These are phyloP conservation scores for Sorex araneus DNA, from an alignment of 2,113 vertebrate genomes.

Conservation along the genomic window DNA sequence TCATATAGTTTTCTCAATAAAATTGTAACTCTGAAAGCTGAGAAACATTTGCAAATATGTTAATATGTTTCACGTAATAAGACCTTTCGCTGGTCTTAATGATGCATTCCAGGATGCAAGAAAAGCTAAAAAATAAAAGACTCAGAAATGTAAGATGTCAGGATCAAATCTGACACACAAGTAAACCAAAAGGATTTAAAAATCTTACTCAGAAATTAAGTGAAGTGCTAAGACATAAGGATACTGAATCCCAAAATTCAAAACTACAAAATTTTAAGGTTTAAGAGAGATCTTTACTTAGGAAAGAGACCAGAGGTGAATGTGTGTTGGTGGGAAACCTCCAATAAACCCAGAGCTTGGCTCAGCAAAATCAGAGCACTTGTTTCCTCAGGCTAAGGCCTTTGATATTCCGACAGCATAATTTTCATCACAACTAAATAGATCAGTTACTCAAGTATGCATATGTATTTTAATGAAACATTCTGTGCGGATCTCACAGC, in stretches of 20 bases:
- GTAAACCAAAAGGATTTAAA: conserved; percentile 64
- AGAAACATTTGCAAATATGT: conserved; percentile 66
- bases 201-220: conserved; percentile 68
- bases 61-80: conserved; percentile 59
- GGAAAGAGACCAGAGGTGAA: conserved; percentile 42
- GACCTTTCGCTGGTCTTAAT: conserved; percentile 51
- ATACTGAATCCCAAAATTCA: not conserved
- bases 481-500: conserved; percentile 59
- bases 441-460: conserved; percentile 65
- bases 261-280: conserved; percentile 50
- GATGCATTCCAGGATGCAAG: conserved; percentile 37
- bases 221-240: conserved; percentile 52
- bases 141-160: conserved; percentile 69
- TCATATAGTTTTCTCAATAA: conserved; percentile 44
- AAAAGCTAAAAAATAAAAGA: conserved; percentile 51
- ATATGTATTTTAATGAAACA: conserved; percentile 62
- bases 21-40: conserved; percentile 57
- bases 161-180: conserved; percentile 62
- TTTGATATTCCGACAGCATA: conserved; percentile 62
- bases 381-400: conserved; percentile 47
- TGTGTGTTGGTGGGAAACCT: not conserved
- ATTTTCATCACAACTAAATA: conserved; percentile 72
- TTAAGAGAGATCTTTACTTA: conserved; percentile 36
- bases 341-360: conserved; percentile 19
- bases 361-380: conserved; percentile 62